Conservation (phyloP, 2,888 invertebrate genomes). For the Platynereis dumerilii region DNA sequence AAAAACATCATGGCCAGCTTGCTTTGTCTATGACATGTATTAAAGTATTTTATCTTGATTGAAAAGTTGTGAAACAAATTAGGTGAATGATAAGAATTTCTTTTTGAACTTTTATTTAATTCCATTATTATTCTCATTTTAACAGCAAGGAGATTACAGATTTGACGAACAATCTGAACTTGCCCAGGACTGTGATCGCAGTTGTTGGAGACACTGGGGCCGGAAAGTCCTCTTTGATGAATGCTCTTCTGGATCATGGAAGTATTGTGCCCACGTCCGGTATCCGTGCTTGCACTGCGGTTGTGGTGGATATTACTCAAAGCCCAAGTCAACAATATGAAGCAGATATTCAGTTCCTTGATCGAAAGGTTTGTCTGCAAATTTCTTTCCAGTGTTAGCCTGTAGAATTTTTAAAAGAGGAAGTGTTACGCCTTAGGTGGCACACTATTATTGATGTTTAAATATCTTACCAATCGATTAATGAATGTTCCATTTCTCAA, state of each 20-base stretch:
- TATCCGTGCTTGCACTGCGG: conserved; percentile 50
- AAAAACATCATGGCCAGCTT: too few relatives aligned
- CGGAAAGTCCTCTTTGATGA: conserved; percentile 50
- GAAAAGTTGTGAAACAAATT: too few relatives aligned
- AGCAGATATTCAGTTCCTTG: conserved; percentile 48
- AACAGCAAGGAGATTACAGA: conserved; percentile 6
- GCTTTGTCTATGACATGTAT: too few relatives aligned
- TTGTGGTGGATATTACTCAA: conserved; percentile 45
- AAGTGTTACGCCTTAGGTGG: too few relatives aligned
- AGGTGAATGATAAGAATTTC: too few relatives aligned
- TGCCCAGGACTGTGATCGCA: conserved; percentile 46
- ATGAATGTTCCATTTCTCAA: too few relatives aligned
- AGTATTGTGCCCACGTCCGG: conserved; percentile 50
- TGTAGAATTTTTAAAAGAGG: too few relatives aligned
- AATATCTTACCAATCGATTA: too few relatives aligned
- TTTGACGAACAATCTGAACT: conserved; percentile 1
- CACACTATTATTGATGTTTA: too few relatives aligned
- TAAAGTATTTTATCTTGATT: too few relatives aligned
- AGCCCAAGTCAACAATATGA: conserved; percentile 42
- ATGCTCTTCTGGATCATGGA: conserved; percentile 46
- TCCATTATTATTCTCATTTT: too few relatives aligned
- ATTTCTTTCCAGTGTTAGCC: background rate
- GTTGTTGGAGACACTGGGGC: conserved; percentile 50
- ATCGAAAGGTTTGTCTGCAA: conserved; percentile 40
- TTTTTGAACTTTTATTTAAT: too few relatives aligned